Evolutionary conservation across 2,113 vertebrate genomes (phyloP).

Genomic region (Isichthys henryi): DNA sequence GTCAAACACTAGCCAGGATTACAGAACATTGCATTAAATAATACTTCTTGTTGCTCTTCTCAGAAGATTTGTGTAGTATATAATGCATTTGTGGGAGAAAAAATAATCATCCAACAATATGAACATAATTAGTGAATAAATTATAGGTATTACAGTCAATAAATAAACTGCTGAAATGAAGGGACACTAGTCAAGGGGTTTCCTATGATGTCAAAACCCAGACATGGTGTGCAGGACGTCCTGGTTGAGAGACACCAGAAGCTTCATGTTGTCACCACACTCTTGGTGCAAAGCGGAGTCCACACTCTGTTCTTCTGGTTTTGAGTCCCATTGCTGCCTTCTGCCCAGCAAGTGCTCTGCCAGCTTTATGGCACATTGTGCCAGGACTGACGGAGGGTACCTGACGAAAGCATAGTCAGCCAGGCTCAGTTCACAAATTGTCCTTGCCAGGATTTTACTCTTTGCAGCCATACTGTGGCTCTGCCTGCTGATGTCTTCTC

Average conservation of each 20-base stretch:
- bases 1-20: neutral
- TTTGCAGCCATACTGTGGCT: conserved; percentile 27
- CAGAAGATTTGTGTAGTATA: neutral
- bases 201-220: conserved; percentile 14
- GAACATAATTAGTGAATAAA: neutral
- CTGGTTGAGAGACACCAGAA: conserved; percentile 74
- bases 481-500: neutral
- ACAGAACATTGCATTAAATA: neutral
- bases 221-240: conserved; percentile 49
- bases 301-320: conserved; percentile 40
- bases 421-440: conserved; percentile 75
- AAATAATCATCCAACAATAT: neutral
- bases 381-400: conserved; percentile 76
- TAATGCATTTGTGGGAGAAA: neutral
- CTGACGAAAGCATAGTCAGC: conserved; percentile 82
- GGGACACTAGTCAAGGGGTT: neutral
- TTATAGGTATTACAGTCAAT: neutral
- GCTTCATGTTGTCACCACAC: conserved; percentile 70
- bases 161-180: neutral
- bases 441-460: conserved; percentile 59
- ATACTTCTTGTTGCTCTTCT: conserved; percentile 1
- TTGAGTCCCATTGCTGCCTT: conserved; percentile 16
- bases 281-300: conserved; percentile 42
- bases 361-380: conserved; percentile 66
- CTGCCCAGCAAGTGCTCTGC: conserved; percentile 62